Evolutionary conservation across 2,113 vertebrate genomes (phyloP), one percentile per base, ranked within the genome.

Genomic region (Bufo bufo): DNA sequence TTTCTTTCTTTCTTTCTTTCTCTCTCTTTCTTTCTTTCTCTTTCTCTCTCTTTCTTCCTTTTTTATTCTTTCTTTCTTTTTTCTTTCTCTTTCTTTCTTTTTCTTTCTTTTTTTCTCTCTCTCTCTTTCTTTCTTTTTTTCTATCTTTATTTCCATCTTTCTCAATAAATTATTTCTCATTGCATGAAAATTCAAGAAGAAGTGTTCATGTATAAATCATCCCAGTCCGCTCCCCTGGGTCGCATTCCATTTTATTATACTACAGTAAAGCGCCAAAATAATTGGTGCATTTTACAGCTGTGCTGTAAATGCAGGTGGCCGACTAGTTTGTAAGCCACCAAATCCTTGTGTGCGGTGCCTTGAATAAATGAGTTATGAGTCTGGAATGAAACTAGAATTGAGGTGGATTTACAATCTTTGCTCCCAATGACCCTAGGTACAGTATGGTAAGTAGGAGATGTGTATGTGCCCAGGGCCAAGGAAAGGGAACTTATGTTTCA

Each of bases 281-380:
- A 95, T 92, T 94, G 90, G 89, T 91, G 58, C 91, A 92, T 93
- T 93, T 94, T 92, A 92, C 90, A 93, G 90, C 92, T 90, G 85
- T 6, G 49, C 43, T 3, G 87, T 19, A 33, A 58, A 72, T 49
- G 23, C 54, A 92, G 89, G 90, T 93, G 92, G 78, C 66, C 91
- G 91, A 80, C 58, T 75, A 77, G 69, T 90, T 93, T 91, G 90
- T 91, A 80, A 87, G 45, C 83, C 8, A 47, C 11, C 19, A 58
- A 47, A 49, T 77, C 84, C 56, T 49, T 50, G 20, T n/a, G 50
- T 17, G 11, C 12, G 47, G 47, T 71, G 2, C 74, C 74, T 50
- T 20, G 19, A 20, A 77, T 77, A 77, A 49, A 74, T 47, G 14
- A 74, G 71, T 33, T 16, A 74, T 74, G 71, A 77, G 47, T 52